Evolutionary conservation across 2,888 invertebrate species (phyloP).

Genomic region (Apamea crenata): DNA sequence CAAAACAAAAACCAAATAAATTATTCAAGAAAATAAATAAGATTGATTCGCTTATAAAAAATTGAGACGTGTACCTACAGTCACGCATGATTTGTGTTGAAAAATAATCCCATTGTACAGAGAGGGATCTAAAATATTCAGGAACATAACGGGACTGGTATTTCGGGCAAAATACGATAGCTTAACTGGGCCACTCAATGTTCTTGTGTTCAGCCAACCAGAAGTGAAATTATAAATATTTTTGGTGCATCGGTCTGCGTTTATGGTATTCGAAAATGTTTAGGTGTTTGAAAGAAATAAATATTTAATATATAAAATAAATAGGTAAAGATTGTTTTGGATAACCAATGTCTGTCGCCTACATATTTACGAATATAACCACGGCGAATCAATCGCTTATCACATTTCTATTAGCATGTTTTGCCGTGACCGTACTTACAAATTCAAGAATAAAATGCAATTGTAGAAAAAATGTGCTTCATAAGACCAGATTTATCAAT

Average conservation of each 20-base stretch:
- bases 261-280: conserved; percentile 13
- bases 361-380: background rate
- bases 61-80: conserved; percentile 30
- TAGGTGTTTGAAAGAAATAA: background rate
- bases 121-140: conserved; percentile 73
- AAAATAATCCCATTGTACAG: conserved; percentile 69
- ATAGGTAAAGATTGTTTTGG: background rate
- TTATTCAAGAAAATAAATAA: conserved; percentile 15
- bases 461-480: no score
- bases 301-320: no score
- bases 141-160: conserved; percentile 68
- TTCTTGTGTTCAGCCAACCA: conserved; percentile 32
- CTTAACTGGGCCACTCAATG: conserved; percentile 51
- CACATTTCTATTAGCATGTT: no score
- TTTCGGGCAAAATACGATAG: conserved; percentile 69
- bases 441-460: background rate
- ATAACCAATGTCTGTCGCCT: background rate
- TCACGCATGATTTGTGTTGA: conserved; percentile 68
- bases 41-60: conserved; percentile 36
- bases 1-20: conserved; percentile 8
- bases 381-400: background rate
- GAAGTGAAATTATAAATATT: conserved; percentile 21
- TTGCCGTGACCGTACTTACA: background rate
- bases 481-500: background rate
- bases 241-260: conserved; percentile 4